These are phyloP conservation scores for Tridacna gigas DNA, from an alignment of 2,888 invertebrate genomes.

Conservation along the genomic window DNA sequence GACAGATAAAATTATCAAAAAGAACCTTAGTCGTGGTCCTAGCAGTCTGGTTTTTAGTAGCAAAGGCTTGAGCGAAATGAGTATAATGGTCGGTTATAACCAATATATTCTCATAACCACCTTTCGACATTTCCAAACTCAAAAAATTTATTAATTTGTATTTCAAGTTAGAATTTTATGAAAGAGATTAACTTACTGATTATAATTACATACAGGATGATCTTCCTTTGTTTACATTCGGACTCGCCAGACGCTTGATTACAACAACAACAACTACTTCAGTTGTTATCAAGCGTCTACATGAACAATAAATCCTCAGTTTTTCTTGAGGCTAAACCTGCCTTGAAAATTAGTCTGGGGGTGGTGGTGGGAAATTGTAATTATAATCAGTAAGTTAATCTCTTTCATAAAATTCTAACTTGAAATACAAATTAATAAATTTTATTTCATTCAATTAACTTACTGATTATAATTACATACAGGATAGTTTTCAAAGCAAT, in stretches of 20 bases:
- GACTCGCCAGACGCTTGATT: not conserved
- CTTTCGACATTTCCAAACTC: no score
- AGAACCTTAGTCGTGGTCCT: no score
- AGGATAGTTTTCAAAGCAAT: constrained; percentile 27
- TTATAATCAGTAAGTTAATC: constrained; percentile 10
- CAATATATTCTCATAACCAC: no score
- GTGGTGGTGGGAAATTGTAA: constrained; percentile 31
- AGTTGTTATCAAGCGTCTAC: not conserved
- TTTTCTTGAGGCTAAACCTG: not conserved
- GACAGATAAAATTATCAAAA: no score
- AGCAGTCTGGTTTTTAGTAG: no score
- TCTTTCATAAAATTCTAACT: constrained; percentile 48
- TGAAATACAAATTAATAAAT: constrained; percentile 30
- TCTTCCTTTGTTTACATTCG: constrained; percentile 1
- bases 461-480: constrained; percentile 27
- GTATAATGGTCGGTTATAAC: no score
- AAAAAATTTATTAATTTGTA: not conserved
- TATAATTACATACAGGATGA: not conserved
- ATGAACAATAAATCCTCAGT: not conserved
- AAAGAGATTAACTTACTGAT: constrained; percentile 1
- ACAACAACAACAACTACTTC: not conserved
- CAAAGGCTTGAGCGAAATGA: no score
- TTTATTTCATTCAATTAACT: constrained; percentile 37
- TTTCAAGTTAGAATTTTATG: not conserved
- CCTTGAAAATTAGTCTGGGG: not conserved